Conservation (phyloP, 2,888 invertebrate species). For the Linyphia triangularis region DNA sequence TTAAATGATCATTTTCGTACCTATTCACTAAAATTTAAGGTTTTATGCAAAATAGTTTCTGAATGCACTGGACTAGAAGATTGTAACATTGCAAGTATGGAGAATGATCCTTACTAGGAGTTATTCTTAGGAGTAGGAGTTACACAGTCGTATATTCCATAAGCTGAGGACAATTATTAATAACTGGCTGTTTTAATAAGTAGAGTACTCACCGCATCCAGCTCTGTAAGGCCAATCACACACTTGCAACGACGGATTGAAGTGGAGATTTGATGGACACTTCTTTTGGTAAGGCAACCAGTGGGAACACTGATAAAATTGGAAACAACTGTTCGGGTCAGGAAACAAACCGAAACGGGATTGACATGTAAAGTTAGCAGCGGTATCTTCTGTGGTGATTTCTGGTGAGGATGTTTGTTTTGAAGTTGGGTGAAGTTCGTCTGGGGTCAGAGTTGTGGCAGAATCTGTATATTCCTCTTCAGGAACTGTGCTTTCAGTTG, state of each 20-base stretch:
- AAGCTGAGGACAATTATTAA: too few relatives aligned
- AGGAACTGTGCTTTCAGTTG: neutral
- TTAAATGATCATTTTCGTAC: too few relatives aligned
- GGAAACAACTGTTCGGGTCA: conserved; percentile 47
- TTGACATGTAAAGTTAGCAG: conserved; percentile 19
- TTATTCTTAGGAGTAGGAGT: too few relatives aligned
- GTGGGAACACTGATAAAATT: conserved; percentile 72
- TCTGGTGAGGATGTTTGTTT: neutral
- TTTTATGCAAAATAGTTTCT: too few relatives aligned
- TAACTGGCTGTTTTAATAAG: too few relatives aligned
- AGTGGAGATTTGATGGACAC: conserved; percentile 65
- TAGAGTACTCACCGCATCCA: conserved; percentile 64
- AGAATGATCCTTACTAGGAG: too few relatives aligned
- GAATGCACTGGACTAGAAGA: too few relatives aligned
- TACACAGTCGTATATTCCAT: too few relatives aligned
- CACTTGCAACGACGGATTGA: conserved; percentile 64
- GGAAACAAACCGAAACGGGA: conserved; percentile 67
- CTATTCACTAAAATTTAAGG: too few relatives aligned
- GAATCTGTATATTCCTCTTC: neutral
- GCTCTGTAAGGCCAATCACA: conserved; percentile 75
- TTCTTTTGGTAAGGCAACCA: conserved; percentile 55
- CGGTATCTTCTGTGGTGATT: neutral
- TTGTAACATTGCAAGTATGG: too few relatives aligned
- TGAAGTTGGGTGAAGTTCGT: neutral
- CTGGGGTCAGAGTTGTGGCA: neutral